Conservation (phyloP, 2,113 vertebrate species). For the Tachycineta bicolor region DNA sequence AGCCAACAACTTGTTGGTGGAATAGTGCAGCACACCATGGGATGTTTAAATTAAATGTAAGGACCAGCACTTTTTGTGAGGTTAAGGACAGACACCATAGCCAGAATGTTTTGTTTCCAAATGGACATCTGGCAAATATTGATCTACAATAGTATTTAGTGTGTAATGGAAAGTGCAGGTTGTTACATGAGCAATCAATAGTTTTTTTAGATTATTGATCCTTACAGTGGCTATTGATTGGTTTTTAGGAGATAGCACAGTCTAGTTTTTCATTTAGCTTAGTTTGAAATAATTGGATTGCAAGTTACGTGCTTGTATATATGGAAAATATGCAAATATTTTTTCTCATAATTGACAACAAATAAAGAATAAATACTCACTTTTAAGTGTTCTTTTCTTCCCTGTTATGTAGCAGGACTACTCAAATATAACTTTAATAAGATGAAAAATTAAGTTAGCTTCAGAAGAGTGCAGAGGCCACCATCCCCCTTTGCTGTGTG, state of each 20-base stretch:
- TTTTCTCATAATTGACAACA: neutral
- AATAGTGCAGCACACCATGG: neutral
- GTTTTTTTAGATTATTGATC: conserved; percentile 27
- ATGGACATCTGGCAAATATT: conserved; percentile 10
- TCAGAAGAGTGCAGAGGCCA: neutral
- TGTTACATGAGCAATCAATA: conserved; percentile 9
- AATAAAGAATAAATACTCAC: neutral
- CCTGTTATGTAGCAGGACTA: neutral
- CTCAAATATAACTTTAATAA: neutral
- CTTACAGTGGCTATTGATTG: neutral
- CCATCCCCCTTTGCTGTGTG: neutral
- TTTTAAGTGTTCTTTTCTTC: neutral
- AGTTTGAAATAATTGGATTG: conserved; percentile 6
- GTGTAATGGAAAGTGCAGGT: conserved; percentile 43
- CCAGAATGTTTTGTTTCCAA: neutral
- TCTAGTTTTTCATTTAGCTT: conserved; percentile 6
- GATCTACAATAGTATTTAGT: neutral
- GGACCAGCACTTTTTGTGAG: neutral
- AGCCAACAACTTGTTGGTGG: neutral
- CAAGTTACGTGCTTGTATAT: neutral
- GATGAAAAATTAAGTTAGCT: neutral
- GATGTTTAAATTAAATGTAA: neutral
- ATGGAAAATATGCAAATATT: conserved; percentile 2
- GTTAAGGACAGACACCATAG: neutral
- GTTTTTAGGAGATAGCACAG: neutral